phyloP scores from a whole-genome alignment of 2,113 vertebrate genomes.

The Progne subis region DNA sequence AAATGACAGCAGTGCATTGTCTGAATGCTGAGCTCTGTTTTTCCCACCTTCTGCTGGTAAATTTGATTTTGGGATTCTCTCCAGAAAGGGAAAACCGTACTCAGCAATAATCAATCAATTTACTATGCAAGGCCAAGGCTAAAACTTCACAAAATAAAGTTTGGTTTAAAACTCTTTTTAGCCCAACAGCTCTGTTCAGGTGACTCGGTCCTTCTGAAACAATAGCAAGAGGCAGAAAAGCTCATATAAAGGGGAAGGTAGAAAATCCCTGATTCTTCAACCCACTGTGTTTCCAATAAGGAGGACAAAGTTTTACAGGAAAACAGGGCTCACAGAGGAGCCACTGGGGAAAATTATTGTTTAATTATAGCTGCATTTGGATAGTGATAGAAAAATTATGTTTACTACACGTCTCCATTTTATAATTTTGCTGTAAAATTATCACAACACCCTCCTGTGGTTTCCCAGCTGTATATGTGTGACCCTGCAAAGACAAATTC shows the following conservation, averaged over 20 bases:
- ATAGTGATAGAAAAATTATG: background rate
- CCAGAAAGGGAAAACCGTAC: background rate
- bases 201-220: background rate
- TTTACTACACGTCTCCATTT: background rate
- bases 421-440: background rate
- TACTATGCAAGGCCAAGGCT: background rate
- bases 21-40: conserved; percentile 29
- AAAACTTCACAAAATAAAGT: background rate
- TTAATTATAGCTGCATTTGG: background rate
- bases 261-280: background rate
- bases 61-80: conserved; percentile 44
- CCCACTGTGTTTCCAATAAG: background rate
- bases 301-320: background rate
- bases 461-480: background rate
- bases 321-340: background rate
- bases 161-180: background rate
- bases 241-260: background rate
- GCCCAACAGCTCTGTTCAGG: background rate
- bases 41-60: background rate
- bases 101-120: conserved; percentile 23
- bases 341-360: background rate
- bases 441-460: background rate
- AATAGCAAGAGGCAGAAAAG: background rate
- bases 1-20: background rate
- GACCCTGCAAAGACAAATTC: conserved; percentile 28